Conservation (phyloP, 1,140 invertebrate species). For the Parapsyche elsis region DNA sequence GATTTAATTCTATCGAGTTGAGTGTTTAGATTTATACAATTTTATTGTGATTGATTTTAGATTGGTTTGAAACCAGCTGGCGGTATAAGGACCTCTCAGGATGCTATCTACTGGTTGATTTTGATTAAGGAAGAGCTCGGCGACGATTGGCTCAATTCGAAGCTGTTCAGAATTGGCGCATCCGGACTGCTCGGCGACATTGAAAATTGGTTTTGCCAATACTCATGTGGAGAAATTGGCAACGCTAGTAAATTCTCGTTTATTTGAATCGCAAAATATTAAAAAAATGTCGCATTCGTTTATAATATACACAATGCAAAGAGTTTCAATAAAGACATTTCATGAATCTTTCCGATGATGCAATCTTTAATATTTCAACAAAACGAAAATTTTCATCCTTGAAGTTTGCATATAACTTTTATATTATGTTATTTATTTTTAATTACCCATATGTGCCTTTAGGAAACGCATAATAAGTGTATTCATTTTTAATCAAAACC, state of each 20-base stretch:
- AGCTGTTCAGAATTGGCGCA: conserved; percentile 94
- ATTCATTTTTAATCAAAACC: too few relatives aligned
- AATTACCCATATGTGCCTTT: too few relatives aligned
- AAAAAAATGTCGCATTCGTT: too few relatives aligned
- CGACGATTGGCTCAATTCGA: conserved; percentile 83
- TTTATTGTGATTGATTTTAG: conserved; percentile 64
- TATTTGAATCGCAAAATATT: conserved; percentile 35
- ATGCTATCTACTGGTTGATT: conserved; percentile 89
- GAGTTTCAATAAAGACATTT: too few relatives aligned
- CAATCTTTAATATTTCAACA: too few relatives aligned
- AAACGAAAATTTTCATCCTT: too few relatives aligned
- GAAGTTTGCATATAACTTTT: too few relatives aligned
- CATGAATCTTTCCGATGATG: too few relatives aligned
- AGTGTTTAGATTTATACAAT: too few relatives aligned
- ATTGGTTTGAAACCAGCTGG: conserved; percentile 98
- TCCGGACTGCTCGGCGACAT: conserved; percentile 89
- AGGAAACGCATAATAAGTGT: too few relatives aligned
- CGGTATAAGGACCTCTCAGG: conserved; percentile 88
- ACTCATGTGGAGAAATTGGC: conserved; percentile 56
- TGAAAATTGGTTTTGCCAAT: conserved; percentile 72
- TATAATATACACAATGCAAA: too few relatives aligned
- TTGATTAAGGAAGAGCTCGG: conserved; percentile 90
- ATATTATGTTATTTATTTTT: too few relatives aligned
- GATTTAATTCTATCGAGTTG: conserved; percentile 12
- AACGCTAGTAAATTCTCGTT: conserved; percentile 39